phyloP scores from a whole-genome alignment of 2,113 vertebrate species.

The Hiodon alosoides region DNA sequence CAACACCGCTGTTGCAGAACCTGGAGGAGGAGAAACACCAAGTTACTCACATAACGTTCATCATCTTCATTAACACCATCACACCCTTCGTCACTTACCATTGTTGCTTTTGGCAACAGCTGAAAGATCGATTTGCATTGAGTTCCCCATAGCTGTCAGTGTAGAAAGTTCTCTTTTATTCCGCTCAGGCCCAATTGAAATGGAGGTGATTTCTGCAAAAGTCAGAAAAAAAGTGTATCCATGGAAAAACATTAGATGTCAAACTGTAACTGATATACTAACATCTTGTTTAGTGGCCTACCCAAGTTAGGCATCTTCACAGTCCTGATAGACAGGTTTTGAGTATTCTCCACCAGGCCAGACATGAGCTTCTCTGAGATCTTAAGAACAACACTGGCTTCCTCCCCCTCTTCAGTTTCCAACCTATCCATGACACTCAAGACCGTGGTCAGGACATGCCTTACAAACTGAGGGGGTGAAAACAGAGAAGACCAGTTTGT shows the following conservation, averaged over 20 bases:
- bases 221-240: constrained; percentile 5
- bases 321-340: constrained; percentile 18
- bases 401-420: constrained; percentile 29
- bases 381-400: constrained; percentile 40
- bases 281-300: constrained; percentile 24
- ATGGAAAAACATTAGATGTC: not conserved
- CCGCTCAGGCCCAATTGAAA: constrained; percentile 22
- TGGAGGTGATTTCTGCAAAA: constrained; percentile 44
- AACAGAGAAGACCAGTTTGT: not conserved
- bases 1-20: constrained; percentile 44
- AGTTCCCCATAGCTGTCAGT: constrained; percentile 36
- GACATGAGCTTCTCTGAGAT: constrained; percentile 40
- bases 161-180: not conserved
- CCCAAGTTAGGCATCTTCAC: constrained; percentile 38
- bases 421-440: not conserved
- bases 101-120: constrained; percentile 41
- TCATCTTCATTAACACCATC: not conserved
- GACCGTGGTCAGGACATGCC: constrained; percentile 30
- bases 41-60: too few species aligned
- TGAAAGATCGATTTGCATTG: constrained; percentile 42
- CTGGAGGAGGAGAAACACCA: constrained; percentile 24
- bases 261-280: not conserved
- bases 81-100: constrained; percentile 28
- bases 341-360: constrained; percentile 4
- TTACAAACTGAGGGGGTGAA: constrained; percentile 36